Base-by-base conservation (phyloP, 2,888 invertebrate genomes). In the Apotomis capreana region DNA sequence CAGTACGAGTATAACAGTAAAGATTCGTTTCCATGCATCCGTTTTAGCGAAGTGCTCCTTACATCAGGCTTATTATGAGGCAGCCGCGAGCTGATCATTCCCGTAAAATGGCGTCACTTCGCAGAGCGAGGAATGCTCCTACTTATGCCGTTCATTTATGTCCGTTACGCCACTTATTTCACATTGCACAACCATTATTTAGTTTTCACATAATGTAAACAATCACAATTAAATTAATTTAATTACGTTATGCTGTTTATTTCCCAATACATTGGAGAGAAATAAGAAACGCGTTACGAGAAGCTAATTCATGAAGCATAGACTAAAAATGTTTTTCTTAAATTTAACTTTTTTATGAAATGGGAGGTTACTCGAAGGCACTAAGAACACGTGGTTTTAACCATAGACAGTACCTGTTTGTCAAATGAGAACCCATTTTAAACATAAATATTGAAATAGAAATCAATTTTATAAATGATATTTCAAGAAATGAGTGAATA, bases 51-150 rank as follows among this genome's bases (percentile, higher is more conserved):
- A 87, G 85, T 83, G 84, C 88, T 89, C 90, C 91, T 92, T 89
- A 92, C 92, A 92, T 92, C 89, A 86, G 91, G 91, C 89, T 89
- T 88, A 89, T 82, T 89, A 83, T 84, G 89, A 90, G 87, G 90
- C 93, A 90, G 91, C 92, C 90, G 90, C 92, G 88, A 91, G 91
- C 93, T 92, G 93, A 89, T 93, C 93, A 93, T 93, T 92, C 93
- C 93, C 93, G 93, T 93, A 93, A 93, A 93, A 93, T 93, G 93
- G 93, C 93, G 93, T 93, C 93, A 93, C 93, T 93, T 87, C 87
- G 87, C 89, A 84, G 87, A 87, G 89, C 87, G 91, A 92, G 88
- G 88, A 91, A 90, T 89, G 86, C 88, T 89, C 85, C 86, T 89
- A 90, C 90, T 89, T 90, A 87, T 88, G 86, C 81, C 85, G 85